Evolutionary conservation across 2,113 vertebrate species (phyloP).

Genomic region (Ictidomys tridecemlineatus): DNA sequence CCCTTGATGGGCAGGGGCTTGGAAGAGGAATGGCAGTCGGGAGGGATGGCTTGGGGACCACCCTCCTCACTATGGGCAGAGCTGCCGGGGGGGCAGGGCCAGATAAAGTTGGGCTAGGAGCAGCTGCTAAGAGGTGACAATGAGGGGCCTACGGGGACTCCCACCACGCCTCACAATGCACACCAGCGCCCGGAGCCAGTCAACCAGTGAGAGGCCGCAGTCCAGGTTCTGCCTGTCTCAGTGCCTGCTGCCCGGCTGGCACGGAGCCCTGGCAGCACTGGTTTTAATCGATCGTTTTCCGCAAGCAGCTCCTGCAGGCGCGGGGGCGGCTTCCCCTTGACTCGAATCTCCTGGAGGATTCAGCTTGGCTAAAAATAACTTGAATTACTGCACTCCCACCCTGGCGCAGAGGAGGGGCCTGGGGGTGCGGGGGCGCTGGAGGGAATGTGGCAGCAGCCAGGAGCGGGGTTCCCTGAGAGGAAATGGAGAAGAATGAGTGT

Average conservation of each 20-base stretch:
- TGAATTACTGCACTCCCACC: slow-evolving; percentile 51
- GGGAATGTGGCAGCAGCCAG: slow-evolving; percentile 13
- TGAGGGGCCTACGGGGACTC: neutral
- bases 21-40: neutral
- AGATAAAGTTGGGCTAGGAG: neutral
- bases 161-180: neutral
- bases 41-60: neutral
- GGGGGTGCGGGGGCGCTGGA: slow-evolving; percentile 40
- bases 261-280: neutral
- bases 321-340: slow-evolving; percentile 81
- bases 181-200: neutral
- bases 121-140: neutral
- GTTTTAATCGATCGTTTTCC: slow-evolving; percentile 72
- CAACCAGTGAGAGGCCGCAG: neutral
- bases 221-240: neutral
- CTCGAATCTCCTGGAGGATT: slow-evolving; percentile 68
- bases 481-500: neutral
- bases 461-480: slow-evolving; percentile 68
- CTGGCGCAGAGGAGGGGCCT: slow-evolving; percentile 46
- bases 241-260: slow-evolving; percentile 6
- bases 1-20: neutral
- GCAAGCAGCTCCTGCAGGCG: slow-evolving; percentile 71
- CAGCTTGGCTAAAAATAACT: slow-evolving; percentile 79
- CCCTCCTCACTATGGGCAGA: neutral
- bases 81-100: neutral